These are phyloP conservation scores for Rhabdornis inornatus DNA, from an alignment of 2,113 vertebrate genomes.

Conservation along the genomic window DNA sequence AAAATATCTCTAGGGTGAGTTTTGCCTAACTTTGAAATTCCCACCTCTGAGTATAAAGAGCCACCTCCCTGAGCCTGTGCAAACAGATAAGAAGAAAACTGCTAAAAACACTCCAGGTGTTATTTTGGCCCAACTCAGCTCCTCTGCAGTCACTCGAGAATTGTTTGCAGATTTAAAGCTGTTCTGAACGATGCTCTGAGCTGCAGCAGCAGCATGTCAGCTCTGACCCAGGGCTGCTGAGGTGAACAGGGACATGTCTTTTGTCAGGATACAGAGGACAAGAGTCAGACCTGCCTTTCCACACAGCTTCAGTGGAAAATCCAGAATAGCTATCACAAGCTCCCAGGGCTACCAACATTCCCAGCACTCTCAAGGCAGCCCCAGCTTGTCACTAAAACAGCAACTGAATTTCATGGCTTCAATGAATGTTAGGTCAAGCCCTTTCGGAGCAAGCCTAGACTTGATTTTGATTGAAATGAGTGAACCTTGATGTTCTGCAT, in stretches of 20 bases:
- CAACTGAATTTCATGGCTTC: not conserved
- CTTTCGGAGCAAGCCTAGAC: not conserved
- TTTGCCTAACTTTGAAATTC: not conserved
- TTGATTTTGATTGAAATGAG: constrained; percentile 3
- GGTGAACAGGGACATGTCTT: not conserved
- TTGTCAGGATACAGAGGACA: not conserved
- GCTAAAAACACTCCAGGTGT: not conserved
- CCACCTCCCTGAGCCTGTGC: accelerated
- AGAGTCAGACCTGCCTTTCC: not conserved
- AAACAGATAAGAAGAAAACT: not conserved
- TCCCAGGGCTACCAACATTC: not conserved
- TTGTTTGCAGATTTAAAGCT: not conserved
- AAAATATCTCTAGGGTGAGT: not conserved
- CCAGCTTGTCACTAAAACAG: not conserved
- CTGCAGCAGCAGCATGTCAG: not conserved
- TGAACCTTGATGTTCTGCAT: not conserved
- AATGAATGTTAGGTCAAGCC: constrained; percentile 10
- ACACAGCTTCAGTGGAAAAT: not conserved
- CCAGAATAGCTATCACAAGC: not conserved
- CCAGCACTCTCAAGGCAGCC: not conserved
- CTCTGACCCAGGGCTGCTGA: not conserved
- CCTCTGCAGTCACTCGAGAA: not conserved
- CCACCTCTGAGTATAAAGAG: not conserved
- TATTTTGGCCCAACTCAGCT: not conserved
- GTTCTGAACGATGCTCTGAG: not conserved